A percentile compares a stretch with the other conserved stretches of the same genome.
These are phyloP conservation scores for Nothobranchius kuhntae DNA, from an alignment of 2,113 vertebrate genomes.

Conservation along the genomic window DNA sequence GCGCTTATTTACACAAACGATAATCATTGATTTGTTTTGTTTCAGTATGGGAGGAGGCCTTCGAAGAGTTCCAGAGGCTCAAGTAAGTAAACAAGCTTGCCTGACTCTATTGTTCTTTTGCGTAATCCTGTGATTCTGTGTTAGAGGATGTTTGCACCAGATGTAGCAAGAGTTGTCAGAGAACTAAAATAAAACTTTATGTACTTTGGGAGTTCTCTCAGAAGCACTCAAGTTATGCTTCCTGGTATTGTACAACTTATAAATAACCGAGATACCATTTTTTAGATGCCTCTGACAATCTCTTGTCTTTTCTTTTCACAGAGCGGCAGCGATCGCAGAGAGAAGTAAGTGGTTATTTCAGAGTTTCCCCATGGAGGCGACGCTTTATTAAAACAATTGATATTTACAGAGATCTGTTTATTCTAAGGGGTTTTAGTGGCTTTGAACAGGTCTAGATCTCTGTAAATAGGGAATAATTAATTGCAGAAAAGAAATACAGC, in stretches of 20 bases:
- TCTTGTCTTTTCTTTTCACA: conserved; percentile 69
- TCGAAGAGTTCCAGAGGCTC: conserved; percentile 95
- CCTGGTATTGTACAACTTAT: conserved; percentile 50
- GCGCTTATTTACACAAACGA: background rate
- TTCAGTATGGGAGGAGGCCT: conserved; percentile 92
- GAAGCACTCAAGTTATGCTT: conserved; percentile 46
- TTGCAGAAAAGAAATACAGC: background rate
- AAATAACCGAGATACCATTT: conserved; percentile 44
- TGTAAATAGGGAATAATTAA: background rate
- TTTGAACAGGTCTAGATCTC: conserved; percentile 4
- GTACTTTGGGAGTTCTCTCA: conserved; percentile 12
- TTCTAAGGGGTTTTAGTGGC: background rate
- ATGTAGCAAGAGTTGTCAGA: conserved; percentile 27
- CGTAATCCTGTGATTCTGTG: conserved; percentile 20
- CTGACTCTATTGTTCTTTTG: conserved; percentile 15
- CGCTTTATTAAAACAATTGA: conserved; percentile 17
- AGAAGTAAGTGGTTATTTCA: conserved; percentile 88
- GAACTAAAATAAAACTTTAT: conserved; percentile 34
- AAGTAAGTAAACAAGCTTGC: conserved; percentile 87
- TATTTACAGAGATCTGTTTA: conserved; percentile 4
- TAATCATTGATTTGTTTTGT: conserved; percentile 25
- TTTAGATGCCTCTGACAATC: conserved; percentile 61
- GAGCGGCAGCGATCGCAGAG: conserved; percentile 94
- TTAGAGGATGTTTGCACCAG: conserved; percentile 49
- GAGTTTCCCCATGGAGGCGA: conserved; percentile 8